A percentile compares a stretch with the other conserved stretches of the same genome.
phyloP scores from a whole-genome alignment of 2,888 invertebrate species.

The Amphipyra berbera region DNA sequence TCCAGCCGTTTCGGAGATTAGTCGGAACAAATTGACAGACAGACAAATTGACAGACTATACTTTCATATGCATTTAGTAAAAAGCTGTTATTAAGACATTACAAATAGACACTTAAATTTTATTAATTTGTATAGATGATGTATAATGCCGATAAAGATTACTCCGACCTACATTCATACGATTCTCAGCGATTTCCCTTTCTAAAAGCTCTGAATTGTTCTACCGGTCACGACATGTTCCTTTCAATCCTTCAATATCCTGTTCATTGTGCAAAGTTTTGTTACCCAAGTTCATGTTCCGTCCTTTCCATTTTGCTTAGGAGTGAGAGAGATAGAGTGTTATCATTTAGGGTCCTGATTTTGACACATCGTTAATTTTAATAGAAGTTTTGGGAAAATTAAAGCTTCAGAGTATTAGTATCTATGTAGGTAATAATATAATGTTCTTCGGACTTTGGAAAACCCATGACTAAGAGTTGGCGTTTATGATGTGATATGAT shows the following conservation, averaged over 20 bases:
- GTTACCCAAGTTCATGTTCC: slow-evolving; percentile 7
- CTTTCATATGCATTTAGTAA: no score
- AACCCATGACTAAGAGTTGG: no score
- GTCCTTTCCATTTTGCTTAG: slow-evolving; percentile 5
- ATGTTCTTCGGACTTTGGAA: no score
- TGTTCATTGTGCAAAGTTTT: slow-evolving; percentile 39
- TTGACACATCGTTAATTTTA: slow-evolving; percentile 49
- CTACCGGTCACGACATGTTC: slow-evolving; percentile 30
- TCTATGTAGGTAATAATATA: no score
- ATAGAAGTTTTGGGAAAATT: slow-evolving; percentile 32
- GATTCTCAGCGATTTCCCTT: neutral
- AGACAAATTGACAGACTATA: no score
- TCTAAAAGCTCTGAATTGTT: slow-evolving; percentile 12
- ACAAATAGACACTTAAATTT: no score
- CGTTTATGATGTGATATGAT: no score
- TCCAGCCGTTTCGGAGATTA: no score
- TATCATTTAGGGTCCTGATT: slow-evolving; percentile 11
- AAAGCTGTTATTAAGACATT: no score
- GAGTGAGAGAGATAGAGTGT: slow-evolving; percentile 26
- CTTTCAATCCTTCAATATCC: slow-evolving; percentile 46
- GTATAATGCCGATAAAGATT: no score
- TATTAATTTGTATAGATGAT: no score
- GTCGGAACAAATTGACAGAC: no score
- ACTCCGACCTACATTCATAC: neutral
- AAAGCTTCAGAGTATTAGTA: neutral